Percentiles rank a stretch among this genome's conserved stretches.
These are phyloP conservation scores for Alces alces DNA, from an alignment of 2,113 vertebrate species.

Conservation along the genomic window DNA sequence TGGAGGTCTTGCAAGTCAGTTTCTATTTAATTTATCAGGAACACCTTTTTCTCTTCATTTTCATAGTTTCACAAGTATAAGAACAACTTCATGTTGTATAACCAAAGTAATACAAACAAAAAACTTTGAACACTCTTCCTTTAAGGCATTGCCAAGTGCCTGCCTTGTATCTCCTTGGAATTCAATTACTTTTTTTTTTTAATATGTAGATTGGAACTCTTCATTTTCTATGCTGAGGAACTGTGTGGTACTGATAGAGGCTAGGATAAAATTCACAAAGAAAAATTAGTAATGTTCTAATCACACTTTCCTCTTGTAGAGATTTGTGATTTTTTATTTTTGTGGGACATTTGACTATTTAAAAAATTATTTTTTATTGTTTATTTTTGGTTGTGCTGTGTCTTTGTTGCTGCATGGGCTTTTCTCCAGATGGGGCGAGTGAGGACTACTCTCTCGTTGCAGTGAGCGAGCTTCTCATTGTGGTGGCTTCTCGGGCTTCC, in stretches of 20 bases:
- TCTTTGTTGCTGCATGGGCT: not conserved
- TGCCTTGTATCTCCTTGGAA: not conserved
- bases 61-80: not conserved
- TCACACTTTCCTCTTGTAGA: not conserved
- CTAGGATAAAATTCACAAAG: not conserved
- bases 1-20: not conserved
- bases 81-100: not conserved
- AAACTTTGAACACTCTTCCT: not conserved
- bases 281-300: not conserved
- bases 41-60: not conserved
- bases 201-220: not conserved
- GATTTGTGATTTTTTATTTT: not conserved
- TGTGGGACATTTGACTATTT: not conserved
- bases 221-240: not conserved
- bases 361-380: not conserved
- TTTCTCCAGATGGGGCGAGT: not conserved
- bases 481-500: not conserved
- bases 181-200: not conserved
- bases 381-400: not conserved
- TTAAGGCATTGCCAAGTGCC: not conserved
- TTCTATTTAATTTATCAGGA: slow-evolving; percentile 21
- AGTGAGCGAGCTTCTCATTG: not conserved
- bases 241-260: not conserved
- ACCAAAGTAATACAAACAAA: not conserved
- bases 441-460: not conserved